These are phyloP conservation scores for Orchesella flavescens DNA, from an alignment of 2,888 invertebrate genomes.

Conservation along the genomic window DNA sequence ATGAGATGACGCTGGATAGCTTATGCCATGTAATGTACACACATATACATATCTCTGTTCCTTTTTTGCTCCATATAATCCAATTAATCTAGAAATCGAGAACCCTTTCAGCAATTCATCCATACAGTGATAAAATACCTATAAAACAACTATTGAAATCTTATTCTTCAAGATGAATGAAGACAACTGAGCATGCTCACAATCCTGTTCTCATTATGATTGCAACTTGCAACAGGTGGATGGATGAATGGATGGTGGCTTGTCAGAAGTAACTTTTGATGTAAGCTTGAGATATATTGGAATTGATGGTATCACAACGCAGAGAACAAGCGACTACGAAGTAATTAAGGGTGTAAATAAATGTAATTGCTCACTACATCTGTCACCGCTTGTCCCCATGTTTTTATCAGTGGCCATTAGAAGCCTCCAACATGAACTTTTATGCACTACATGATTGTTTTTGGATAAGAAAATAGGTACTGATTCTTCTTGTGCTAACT, in stretches of 20 bases:
- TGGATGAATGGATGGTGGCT: constrained; percentile 19
- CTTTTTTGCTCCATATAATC: neutral
- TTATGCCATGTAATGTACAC: neutral
- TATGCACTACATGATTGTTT: constrained; percentile 38
- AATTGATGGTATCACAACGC: constrained; percentile 48
- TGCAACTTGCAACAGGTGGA: constrained; percentile 26
- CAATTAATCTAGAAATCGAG: neutral
- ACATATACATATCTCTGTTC: neutral
- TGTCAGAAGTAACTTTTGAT: constrained; percentile 38
- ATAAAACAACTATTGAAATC: too few relatives aligned
- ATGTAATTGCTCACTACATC: constrained; percentile 46
- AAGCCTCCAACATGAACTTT: constrained; percentile 20
- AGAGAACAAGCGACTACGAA: constrained; percentile 28
- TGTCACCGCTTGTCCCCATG: constrained; percentile 28
- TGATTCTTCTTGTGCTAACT: neutral
- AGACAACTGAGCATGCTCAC: too few relatives aligned
- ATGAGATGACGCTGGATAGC: neutral
- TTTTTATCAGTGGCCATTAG: constrained; percentile 10
- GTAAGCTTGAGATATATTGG: constrained; percentile 37
- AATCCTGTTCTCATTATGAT: too few relatives aligned
- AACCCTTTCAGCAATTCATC: neutral
- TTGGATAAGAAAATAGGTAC: constrained; percentile 37
- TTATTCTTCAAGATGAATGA: too few relatives aligned
- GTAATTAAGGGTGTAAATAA: constrained; percentile 57
- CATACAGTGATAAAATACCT: too few relatives aligned